Base-by-base conservation (phyloP, 2,888 invertebrate species). In the Ophraella communa region DNA sequence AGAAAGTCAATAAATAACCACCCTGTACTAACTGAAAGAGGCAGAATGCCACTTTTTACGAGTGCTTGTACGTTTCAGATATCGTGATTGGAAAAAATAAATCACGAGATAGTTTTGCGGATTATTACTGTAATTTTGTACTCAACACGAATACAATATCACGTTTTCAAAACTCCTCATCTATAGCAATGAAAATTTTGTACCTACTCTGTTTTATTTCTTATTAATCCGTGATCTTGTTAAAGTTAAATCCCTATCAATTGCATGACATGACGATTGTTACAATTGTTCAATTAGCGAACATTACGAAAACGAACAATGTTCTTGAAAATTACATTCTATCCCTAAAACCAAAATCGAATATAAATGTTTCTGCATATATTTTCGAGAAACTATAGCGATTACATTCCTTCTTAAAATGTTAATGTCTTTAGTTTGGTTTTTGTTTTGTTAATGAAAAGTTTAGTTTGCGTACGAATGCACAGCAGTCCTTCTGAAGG, bases 91-190 rank as follows among this genome's bases (percentile, higher is more conserved):
- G 20, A 33, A 62, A 49, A 59, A 56, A 70, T 70, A 70, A 70
- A 67, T 70, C 69, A 67, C 55, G 42, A 62, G 67, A 66, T 63
- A 67, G 44, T 55, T 62, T 54, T 47, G 39, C 2, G 39, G 39
- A 52, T 64, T 67, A 67, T 70, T 64, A 67, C 69, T 49, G 69
- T 70, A 70, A 70, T 70, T 67, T 67, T 61, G 57, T 55, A 60
- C 54, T 64, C 62, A 64, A 63, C 69, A 67, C 64, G 65, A 66
- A 64, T 39, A 14, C 39, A 17, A 39, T 49, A 64, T 70, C 69
- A 70, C 69, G 69, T 61, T 67, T 67, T 39, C 42, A 7, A 49
- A 51, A 49, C 51, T 59, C 58, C 51, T 59, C 33, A 51, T 59
- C 59, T 42, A 51, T 24, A 59, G 35, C 57, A 51, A 23, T 27